Evolutionary conservation across 1,140 invertebrate species (phyloP).

Genomic region (Drosophila simulans): DNA sequence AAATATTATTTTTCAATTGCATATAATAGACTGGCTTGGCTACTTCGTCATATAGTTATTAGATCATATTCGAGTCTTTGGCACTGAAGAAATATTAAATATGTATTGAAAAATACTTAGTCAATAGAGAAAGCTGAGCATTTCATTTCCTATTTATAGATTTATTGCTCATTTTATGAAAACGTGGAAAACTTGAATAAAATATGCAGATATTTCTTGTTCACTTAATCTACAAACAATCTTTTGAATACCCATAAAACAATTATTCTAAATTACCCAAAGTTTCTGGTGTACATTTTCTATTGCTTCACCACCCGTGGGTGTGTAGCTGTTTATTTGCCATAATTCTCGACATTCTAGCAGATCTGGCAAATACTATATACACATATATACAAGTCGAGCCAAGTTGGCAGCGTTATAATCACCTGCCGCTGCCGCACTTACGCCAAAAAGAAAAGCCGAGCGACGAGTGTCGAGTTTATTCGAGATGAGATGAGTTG

Average conservation of each 20-base stretch:
- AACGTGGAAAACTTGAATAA: no score
- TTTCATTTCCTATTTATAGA: no score
- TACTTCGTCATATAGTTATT: not conserved
- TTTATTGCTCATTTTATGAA: no score
- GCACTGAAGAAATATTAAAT: not conserved
- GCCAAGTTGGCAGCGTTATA: conserved; percentile 39
- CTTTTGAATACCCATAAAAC: not conserved
- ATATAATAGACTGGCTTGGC: not conserved
- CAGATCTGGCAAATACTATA: conserved; percentile 29
- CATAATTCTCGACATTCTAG: conserved; percentile 35
- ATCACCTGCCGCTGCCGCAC: conserved; percentile 43
- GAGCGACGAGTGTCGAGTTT: conserved; percentile 17
- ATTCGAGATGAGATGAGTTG: conserved; percentile 12
- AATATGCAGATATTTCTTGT: not conserved
- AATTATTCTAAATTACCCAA: not conserved
- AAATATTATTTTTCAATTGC: not conserved
- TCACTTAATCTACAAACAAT: not conserved
- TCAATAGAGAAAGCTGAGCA: no score
- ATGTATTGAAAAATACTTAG: no score
- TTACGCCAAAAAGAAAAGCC: conserved; percentile 42
- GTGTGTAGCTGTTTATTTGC: conserved; percentile 33
- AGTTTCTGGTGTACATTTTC: not conserved
- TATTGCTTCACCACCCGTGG: not conserved
- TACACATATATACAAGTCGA: conserved; percentile 15
- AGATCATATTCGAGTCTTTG: no score